Conservation (phyloP, 1,140 invertebrate genomes). For the Drosophila santomea region DNA sequence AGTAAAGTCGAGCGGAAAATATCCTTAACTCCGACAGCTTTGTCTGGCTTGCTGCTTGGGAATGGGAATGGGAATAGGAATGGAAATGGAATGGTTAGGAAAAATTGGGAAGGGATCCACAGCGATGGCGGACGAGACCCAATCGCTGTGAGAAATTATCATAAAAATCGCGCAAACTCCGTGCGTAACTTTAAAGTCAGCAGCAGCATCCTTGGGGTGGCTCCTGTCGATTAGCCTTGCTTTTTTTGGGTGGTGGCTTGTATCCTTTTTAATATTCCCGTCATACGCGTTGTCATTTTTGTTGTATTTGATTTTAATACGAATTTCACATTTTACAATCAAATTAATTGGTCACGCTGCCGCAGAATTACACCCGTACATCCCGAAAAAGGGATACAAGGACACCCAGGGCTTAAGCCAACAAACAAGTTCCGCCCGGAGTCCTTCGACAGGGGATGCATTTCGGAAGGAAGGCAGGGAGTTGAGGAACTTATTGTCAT, state of each 20-base stretch:
- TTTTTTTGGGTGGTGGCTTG: constrained; percentile 50
- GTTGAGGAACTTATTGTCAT: constrained; percentile 59
- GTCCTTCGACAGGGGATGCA: constrained; percentile 57
- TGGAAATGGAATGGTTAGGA: background rate
- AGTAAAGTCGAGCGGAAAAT: constrained; percentile 43
- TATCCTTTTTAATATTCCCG: constrained; percentile 79
- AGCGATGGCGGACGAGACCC: constrained; percentile 66
- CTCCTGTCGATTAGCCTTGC: constrained; percentile 9
- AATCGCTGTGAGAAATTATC: constrained; percentile 76
- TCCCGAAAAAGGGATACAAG: constrained; percentile 28
- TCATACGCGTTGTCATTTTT: constrained; percentile 81
- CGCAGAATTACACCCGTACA: constrained; percentile 69
- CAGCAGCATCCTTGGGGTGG: constrained; percentile 38
- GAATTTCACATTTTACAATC: constrained; percentile 84
- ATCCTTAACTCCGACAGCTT: constrained; percentile 43
- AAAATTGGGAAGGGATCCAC: constrained; percentile 27
- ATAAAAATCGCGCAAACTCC: constrained; percentile 81
- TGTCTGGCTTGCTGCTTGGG: constrained; percentile 22
- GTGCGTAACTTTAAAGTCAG: constrained; percentile 77
- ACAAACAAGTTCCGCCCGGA: constrained; percentile 54
- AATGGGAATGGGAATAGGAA: background rate
- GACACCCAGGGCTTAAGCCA: constrained; percentile 62
- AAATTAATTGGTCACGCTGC: constrained; percentile 84
- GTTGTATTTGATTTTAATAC: constrained; percentile 84
- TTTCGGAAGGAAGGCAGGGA: background rate